Conservation (phyloP, 2,797 vertebrate genomes). For the Miichthys miiuy region DNA sequence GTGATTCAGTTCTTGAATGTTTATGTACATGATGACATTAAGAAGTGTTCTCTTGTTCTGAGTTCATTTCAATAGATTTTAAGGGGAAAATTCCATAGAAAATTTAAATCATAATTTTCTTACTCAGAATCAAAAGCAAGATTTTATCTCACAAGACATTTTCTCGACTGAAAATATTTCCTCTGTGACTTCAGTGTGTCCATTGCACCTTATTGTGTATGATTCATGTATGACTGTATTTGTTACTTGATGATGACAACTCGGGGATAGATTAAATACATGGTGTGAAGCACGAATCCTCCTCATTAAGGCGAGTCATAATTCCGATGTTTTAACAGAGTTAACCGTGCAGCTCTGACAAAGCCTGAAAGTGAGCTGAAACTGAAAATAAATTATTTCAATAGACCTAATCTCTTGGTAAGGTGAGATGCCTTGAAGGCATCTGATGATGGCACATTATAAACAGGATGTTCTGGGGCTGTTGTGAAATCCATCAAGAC, state of each 20-base stretch:
- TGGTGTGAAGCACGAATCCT: neutral
- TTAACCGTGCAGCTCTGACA: neutral
- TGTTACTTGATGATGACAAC: neutral
- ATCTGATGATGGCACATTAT: conserved; percentile 60
- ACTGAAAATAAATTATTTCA: neutral
- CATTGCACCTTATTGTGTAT: neutral
- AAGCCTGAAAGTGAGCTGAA: neutral
- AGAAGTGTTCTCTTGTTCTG: neutral
- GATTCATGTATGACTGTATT: too few relatives aligned
- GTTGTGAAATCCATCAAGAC: conserved; percentile 73
- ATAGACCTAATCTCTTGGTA: neutral
- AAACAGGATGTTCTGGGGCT: conserved; percentile 76
- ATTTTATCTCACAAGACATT: neutral
- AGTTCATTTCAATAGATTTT: neutral
- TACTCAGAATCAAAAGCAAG: neutral
- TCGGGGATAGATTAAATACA: neutral
- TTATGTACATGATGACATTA: conserved; percentile 9
- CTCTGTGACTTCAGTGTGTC: neutral
- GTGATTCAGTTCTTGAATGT: conserved; percentile 32
- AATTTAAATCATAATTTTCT: neutral
- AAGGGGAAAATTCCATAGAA: neutral
- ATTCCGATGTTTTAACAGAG: conserved; percentile 4
- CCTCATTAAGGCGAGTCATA: neutral
- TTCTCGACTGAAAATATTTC: neutral
- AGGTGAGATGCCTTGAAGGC: conserved; percentile 31